Evolutionary conservation across 2,797 vertebrate genomes (phyloP).

Genomic region (Emys orbicularis): DNA sequence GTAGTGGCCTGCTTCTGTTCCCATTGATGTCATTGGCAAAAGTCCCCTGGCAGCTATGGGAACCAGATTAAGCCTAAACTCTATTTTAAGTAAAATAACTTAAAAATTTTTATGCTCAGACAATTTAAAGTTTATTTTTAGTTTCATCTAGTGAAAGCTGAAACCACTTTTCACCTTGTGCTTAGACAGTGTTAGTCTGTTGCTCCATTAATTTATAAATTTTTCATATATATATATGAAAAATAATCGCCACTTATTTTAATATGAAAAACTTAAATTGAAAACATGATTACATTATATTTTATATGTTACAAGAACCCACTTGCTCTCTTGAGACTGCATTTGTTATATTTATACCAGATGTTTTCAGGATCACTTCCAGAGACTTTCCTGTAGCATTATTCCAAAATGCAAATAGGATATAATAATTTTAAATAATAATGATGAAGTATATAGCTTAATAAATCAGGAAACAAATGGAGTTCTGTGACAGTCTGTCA

Average conservation of each 20-base stretch:
- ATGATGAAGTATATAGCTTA: not conserved
- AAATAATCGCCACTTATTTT: not conserved
- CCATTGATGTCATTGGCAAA: not conserved
- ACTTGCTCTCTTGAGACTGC: slow-evolving; percentile 2
- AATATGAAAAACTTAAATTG: slow-evolving; percentile 1
- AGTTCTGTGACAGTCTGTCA: not conserved
- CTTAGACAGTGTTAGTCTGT: not conserved
- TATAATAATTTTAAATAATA: not conserved
- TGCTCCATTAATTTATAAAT: not conserved
- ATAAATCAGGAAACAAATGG: not conserved
- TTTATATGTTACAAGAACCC: not conserved
- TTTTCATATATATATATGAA: too few species aligned
- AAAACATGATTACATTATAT: slow-evolving; percentile 14
- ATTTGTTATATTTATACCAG: not conserved
- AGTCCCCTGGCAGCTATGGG: not conserved
- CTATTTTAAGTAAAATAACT: not conserved
- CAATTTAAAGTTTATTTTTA: not conserved
- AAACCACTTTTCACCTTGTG: slow-evolving; percentile 6
- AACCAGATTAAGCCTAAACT: not conserved
- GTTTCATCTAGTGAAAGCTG: not conserved
- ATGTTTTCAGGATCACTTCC: slow-evolving; percentile 60
- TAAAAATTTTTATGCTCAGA: not conserved
- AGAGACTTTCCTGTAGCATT: not conserved
- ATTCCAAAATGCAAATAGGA: slow-evolving; percentile 1
- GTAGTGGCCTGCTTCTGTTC: not conserved